Conservation (phyloP, 2,113 vertebrate species). For the Syngnathoides biaculeatus region DNA sequence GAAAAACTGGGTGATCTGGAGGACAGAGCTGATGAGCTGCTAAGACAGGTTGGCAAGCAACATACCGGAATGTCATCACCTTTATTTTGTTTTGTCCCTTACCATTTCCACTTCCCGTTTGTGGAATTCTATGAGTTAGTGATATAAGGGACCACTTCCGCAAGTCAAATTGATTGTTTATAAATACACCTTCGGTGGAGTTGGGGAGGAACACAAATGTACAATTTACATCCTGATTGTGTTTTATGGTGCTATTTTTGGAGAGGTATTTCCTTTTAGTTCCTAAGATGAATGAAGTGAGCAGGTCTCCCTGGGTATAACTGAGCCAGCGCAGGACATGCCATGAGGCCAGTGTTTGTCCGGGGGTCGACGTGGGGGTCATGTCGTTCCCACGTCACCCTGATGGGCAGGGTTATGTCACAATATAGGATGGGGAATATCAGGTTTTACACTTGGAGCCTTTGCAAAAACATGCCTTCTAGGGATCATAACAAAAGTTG, state of each 20-base stretch:
- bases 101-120: conserved; percentile 3
- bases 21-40: conserved; percentile 60
- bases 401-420: conserved; percentile 20
- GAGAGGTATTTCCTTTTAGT: conserved; percentile 76
- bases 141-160: conserved; percentile 5
- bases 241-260: conserved; percentile 72
- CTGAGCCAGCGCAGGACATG: conserved; percentile 56
- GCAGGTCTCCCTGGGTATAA: conserved; percentile 53
- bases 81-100: not conserved
- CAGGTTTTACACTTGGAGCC: not conserved
- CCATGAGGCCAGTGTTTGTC: conserved; percentile 51
- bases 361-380: conserved; percentile 49
- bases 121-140: conserved; percentile 11
- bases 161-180: conserved; percentile 59
- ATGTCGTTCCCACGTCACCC: conserved; percentile 51
- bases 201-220: conserved; percentile 67
- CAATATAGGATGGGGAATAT: conserved; percentile 11
- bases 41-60: conserved; percentile 46
- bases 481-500: too few species aligned
- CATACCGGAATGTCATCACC: not conserved
- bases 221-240: conserved; percentile 75
- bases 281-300: conserved; percentile 64
- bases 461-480: not conserved
- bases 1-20: conserved; percentile 71
- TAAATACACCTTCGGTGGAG: conserved; percentile 69